Base-by-base conservation (phyloP, 2,888 invertebrate species). In the Seladonia tumulorum region DNA sequence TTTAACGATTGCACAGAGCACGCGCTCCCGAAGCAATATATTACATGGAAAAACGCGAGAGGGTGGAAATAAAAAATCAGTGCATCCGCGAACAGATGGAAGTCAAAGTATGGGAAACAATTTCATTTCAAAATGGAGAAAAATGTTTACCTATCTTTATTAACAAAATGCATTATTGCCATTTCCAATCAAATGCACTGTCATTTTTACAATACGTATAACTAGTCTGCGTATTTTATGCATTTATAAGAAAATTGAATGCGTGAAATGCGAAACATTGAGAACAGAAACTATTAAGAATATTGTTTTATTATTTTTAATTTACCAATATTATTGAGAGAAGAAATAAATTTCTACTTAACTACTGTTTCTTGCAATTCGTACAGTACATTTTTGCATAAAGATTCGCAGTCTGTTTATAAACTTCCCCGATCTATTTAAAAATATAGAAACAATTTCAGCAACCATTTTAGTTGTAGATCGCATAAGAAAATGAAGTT, bases 1-100 rank as follows among this genome's bases (percentile, higher is more conserved):
- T 72, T 71, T 80, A 81, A 83, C 77, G 75, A 86, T 86, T 86
- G 75, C 75, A 57, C 74, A 45, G 5, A 12, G 42, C 25, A 25
- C n/a, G 4, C 71, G 14, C 22, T 10, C 35, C n/a, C 16, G 14
- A 18, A 7, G n/a, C 22, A n/a, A 22, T 60, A 53, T 49, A 45
- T 47, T 16, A 76, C 47, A 25, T n/a, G 49, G n/a, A 63, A n/a
- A 29, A 16, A 70, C n/a, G 5, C 47, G 16, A 1, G 47, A 16
- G 29, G 10, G 12, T 49, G 49, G 45, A 47, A 45, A 73, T 45
- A 72, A 72, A 35, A 29, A 45, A 57, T 76, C 47, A 18, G 12
- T 42, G 14, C 10, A 42, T 75, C n/a, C 39, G 25, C 25, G 25
- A 10, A 70, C 39, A n/a, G 42, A 12, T 12, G 39, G 22, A 66